Evolutionary conservation across 2,888 invertebrate genomes (phyloP), one percentile per base, ranked within the genome.

Genomic region (Acanthosepion lycidas): DNA sequence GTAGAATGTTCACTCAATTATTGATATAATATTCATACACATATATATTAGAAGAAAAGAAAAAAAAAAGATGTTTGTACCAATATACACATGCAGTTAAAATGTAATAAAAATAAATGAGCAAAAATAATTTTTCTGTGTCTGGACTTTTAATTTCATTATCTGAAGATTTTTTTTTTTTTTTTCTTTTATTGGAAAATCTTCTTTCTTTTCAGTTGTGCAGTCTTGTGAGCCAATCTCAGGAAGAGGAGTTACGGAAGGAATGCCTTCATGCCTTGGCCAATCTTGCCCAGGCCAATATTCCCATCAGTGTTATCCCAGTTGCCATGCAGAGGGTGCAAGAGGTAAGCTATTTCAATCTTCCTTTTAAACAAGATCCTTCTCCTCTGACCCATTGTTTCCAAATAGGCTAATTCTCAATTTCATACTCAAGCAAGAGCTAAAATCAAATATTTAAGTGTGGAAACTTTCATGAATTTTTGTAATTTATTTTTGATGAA

Each of bases 171-270:
- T 91, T 64, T 91, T 91, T 12, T 91, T 91, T 91, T 53, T 20
- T 91, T 91, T 12, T 91, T 91, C 55, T 53, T 20, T 53, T 92
- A 91, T 55, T 15, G 12, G 18, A 49, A 23, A 59, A 12, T 95
- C 98, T 98, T 97, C 97, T 97, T 94, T 94, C 97, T 98, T 95
- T 98, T 98, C 98, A 96, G 97, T 98, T 98, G 94, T 98, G 98
- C 95, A 97, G 97, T 94, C 98, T 98, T 96, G 98, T 98, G 96
- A 98, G 98, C 96, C 98, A 98, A 96, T 98, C 98, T 96, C 98
- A 98, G 42, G 98, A 99, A 97, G 98, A 98, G 95, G 99, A 99
- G 97, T 97, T 99, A 95, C 96, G 96, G 92, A 95, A 95, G 33
- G 97, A 97, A 96, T 98, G 98, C 96, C 98, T 98, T 92, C 98